phyloP scores from a whole-genome alignment of 1,140 invertebrate species.

The Asbolus verrucosus region DNA sequence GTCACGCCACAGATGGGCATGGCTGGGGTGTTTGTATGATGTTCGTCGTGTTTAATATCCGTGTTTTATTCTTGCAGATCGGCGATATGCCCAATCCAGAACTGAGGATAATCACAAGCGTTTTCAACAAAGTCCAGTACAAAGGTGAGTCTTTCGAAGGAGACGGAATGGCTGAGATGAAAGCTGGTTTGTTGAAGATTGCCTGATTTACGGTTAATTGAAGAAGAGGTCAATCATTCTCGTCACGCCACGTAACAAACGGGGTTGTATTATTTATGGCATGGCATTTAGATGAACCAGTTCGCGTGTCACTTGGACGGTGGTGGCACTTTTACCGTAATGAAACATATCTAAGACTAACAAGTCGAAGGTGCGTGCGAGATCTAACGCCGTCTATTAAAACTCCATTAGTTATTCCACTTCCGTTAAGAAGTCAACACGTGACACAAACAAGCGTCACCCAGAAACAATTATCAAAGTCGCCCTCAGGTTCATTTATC shows the following conservation, averaged over 20 bases:
- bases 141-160: constrained; percentile 75
- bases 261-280: constrained; percentile 57
- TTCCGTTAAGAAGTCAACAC: constrained; percentile 45
- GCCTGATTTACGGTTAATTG: constrained; percentile 51
- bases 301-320: constrained; percentile 51
- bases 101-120: constrained; percentile 86
- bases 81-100: constrained; percentile 87
- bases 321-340: constrained; percentile 55
- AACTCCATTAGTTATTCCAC: constrained; percentile 49
- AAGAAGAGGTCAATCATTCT: constrained; percentile 50
- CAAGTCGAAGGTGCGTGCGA: constrained; percentile 40
- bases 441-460: constrained; percentile 44
- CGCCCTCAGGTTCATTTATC: constrained; percentile 41
- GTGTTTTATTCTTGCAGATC: constrained; percentile 74
- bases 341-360: constrained; percentile 52
- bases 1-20: constrained; percentile 57
- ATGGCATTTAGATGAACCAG: constrained; percentile 55
- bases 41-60: constrained; percentile 14
- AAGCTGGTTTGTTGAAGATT: constrained; percentile 1
- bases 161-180: constrained; percentile 1
- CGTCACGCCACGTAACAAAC: constrained; percentile 49
- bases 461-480: constrained; percentile 42
- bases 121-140: constrained; percentile 84
- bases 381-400: constrained; percentile 46
- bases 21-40: constrained; percentile 36